Conservation (phyloP, 2,888 invertebrate species). For the Pocota personata region DNA sequence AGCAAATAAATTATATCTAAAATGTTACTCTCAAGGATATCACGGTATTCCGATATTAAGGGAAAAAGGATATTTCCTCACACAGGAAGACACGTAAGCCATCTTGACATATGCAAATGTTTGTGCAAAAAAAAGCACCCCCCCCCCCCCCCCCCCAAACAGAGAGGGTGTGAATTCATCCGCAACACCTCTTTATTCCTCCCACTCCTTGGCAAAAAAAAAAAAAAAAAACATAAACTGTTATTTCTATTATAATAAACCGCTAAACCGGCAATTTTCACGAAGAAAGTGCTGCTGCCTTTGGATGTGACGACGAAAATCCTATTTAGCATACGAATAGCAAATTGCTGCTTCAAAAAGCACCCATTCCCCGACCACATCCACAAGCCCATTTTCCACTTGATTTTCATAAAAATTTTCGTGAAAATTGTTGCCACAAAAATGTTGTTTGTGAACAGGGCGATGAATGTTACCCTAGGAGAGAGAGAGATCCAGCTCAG, state of each 20-base stretch:
- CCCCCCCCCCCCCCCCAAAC: background rate
- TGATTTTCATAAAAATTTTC: slow-evolving; percentile 27
- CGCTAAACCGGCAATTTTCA: slow-evolving; percentile 79
- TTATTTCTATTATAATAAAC: slow-evolving; percentile 80
- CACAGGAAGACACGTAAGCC: slow-evolving; percentile 63
- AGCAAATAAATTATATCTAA: slow-evolving; percentile 69
- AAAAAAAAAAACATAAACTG: slow-evolving; percentile 75
- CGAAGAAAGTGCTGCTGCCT: slow-evolving; percentile 54
- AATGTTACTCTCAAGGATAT: slow-evolving; percentile 53
- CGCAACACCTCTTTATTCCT: slow-evolving; percentile 22
- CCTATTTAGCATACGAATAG: slow-evolving; percentile 74
- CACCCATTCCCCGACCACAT: background rate
- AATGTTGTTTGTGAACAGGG: slow-evolving; percentile 50
- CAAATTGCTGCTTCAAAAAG: slow-evolving; percentile 59
- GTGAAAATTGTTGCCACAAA: slow-evolving; percentile 48
- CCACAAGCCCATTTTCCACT: slow-evolving; percentile 4
- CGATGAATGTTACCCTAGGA: slow-evolving; percentile 36
- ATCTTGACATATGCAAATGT: slow-evolving; percentile 68
- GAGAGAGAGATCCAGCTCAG: background rate
- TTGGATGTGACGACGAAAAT: slow-evolving; percentile 50
- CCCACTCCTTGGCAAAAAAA: background rate
- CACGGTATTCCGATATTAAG: slow-evolving; percentile 44
- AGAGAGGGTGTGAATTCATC: slow-evolving; percentile 31
- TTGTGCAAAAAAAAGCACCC: slow-evolving; percentile 9
- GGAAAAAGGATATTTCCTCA: slow-evolving; percentile 45